These are phyloP conservation scores for Apodemia duryi DNA, from an alignment of 2,888 invertebrate genomes.

Conservation along the genomic window DNA sequence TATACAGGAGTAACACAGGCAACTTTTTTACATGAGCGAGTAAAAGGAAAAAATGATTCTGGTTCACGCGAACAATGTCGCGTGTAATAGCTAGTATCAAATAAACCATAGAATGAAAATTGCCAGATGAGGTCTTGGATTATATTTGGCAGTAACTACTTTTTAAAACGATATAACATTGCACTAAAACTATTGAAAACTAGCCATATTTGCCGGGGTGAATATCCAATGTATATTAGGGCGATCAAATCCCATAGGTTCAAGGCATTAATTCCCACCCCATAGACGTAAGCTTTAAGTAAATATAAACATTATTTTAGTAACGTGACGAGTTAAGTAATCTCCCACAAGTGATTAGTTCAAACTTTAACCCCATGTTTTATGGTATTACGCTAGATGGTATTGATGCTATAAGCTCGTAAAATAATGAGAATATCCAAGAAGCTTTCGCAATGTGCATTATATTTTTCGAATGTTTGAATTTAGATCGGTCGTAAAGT, in stretches of 20 bases:
- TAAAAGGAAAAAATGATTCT: no score
- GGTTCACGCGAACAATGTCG: no score
- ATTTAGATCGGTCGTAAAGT: no score
- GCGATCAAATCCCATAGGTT: constrained; percentile 42
- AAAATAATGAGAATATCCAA: background rate
- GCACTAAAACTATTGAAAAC: constrained; percentile 17
- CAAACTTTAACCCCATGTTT: constrained; percentile 45
- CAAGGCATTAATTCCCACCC: constrained; percentile 49
- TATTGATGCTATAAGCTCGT: constrained; percentile 4
- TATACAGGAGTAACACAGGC: no score
- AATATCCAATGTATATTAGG: constrained; percentile 24
- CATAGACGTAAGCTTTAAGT: constrained; percentile 52
- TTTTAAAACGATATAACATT: background rate
- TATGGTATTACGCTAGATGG: constrained; percentile 22
- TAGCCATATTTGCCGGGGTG: constrained; percentile 19
- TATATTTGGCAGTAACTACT: no score
- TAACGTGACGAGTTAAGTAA: constrained; percentile 71
- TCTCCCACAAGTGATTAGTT: constrained; percentile 65
- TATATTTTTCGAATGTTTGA: no score
- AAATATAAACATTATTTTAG: constrained; percentile 77
- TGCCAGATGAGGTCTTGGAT: no score
- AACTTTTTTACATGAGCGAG: no score
- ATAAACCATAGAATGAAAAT: no score
- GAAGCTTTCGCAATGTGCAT: no score
- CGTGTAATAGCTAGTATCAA: no score